These are phyloP conservation scores for Pararge aegeria DNA, from an alignment of 1,140 invertebrate species.

Conservation along the genomic window DNA sequence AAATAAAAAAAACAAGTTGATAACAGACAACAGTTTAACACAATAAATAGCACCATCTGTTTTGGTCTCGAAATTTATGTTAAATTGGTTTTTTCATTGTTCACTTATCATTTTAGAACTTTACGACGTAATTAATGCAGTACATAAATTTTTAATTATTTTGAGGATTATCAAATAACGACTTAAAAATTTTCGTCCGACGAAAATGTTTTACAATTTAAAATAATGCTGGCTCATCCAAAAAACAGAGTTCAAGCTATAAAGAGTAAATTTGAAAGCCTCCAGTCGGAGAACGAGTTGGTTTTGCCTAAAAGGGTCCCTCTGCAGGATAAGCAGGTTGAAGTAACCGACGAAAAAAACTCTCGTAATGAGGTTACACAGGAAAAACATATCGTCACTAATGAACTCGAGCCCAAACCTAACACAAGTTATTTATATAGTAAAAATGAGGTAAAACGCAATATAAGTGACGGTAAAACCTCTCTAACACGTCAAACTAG, in stretches of 20 bases:
- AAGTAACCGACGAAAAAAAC: conserved; percentile 19
- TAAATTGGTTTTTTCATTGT: not conserved
- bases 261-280: conserved; percentile 75
- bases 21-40: conserved; percentile 4
- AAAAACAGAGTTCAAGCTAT: conserved; percentile 77
- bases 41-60: conserved; percentile 2
- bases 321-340: not conserved
- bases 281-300: conserved; percentile 51
- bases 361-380: conserved; percentile 36
- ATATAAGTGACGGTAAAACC: conserved; percentile 50
- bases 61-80: not conserved
- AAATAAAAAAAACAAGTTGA: conserved; percentile 21
- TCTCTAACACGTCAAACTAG: conserved; percentile 77
- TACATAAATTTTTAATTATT: too few species aligned
- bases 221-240: conserved; percentile 72
- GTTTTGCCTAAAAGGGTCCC: conserved; percentile 25
- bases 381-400: conserved; percentile 35
- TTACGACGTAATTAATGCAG: not conserved
- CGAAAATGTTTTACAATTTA: conserved; percentile 48
- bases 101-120: too few species aligned
- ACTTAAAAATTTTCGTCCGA: not conserved
- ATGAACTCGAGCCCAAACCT: conserved; percentile 49
- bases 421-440: conserved; percentile 67
- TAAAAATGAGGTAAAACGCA: conserved; percentile 52
- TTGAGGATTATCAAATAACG: not conserved